A percentile compares a stretch with the other conserved stretches of the same genome.
These are phyloP conservation scores for Hirundichthys speculiger DNA, from an alignment of 2,113 vertebrate species.

Conservation along the genomic window DNA sequence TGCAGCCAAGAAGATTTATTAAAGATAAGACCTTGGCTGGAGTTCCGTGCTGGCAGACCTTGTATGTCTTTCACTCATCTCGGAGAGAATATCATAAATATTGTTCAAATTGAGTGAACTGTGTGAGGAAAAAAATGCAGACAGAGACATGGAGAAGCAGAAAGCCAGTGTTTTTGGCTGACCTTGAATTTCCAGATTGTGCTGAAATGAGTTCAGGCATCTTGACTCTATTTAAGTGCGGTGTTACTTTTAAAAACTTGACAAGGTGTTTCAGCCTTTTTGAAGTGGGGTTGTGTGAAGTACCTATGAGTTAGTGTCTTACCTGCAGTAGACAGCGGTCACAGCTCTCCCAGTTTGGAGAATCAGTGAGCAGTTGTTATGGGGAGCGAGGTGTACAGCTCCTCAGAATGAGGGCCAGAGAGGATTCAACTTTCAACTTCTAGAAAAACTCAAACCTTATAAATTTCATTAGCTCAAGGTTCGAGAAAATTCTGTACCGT, in stretches of 20 bases:
- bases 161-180: conserved; percentile 1
- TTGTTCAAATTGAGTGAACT: conserved; percentile 10
- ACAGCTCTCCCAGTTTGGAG: too few species aligned
- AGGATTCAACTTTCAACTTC: too few species aligned
- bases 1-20: conserved; percentile 56
- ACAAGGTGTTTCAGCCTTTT: too few species aligned
- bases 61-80: conserved; percentile 5
- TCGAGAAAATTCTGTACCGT: too few species aligned
- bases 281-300: too few species aligned
- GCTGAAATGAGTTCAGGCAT: conserved; percentile 18
- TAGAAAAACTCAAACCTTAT: too few species aligned
- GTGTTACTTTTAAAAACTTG: conserved; percentile 1
- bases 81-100: neutral
- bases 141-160: neutral
- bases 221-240: conserved; percentile 7
- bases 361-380: too few species aligned
- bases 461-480: too few species aligned
- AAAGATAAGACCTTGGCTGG: conserved; percentile 68
- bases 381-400: too few species aligned
- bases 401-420: too few species aligned
- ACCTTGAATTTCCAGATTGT: conserved; percentile 5
- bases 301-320: too few species aligned
- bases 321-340: too few species aligned
- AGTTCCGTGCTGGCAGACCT: conserved; percentile 38
- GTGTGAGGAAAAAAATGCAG: neutral